These are phyloP conservation scores for Mactra quadrangularis DNA, from an alignment of 1,140 invertebrate genomes.

Conservation along the genomic window DNA sequence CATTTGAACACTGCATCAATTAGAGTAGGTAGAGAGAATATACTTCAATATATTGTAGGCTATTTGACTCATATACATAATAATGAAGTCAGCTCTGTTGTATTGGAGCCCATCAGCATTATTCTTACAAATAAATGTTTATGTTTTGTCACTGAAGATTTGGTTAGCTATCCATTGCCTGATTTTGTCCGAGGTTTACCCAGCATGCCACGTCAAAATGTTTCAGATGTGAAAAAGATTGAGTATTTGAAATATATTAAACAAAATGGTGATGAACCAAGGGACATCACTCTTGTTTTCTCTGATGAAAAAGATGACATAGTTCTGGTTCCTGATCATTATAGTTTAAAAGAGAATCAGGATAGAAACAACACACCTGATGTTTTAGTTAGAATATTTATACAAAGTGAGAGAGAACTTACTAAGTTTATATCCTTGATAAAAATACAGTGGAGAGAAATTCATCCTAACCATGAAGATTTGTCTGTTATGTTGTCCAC, in stretches of 20 bases:
- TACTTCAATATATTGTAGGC: constrained; percentile 74
- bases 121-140: constrained; percentile 79
- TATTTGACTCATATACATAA: constrained; percentile 68
- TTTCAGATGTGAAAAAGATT: constrained; percentile 75
- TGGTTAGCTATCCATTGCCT: constrained; percentile 81
- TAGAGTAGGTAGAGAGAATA: constrained; percentile 61
- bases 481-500: too few relatives aligned
- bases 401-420: constrained; percentile 77
- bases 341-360: constrained; percentile 64
- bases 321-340: constrained; percentile 79
- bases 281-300: constrained; percentile 76
- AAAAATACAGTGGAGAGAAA: constrained; percentile 77
- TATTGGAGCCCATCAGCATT: constrained; percentile 70
- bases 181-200: constrained; percentile 80
- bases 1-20: constrained; percentile 49
- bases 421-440: constrained; percentile 78
- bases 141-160: constrained; percentile 77
- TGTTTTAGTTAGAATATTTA: constrained; percentile 68
- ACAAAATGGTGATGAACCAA: constrained; percentile 62
- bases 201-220: constrained; percentile 73
- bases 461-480: constrained; percentile 61
- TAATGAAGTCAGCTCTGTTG: constrained; percentile 45
- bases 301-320: constrained; percentile 80
- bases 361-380: constrained; percentile 70
- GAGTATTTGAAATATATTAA: constrained; percentile 77